These are phyloP conservation scores for Heliangelus exortis DNA, from an alignment of 2,797 vertebrate genomes.

Conservation along the genomic window DNA sequence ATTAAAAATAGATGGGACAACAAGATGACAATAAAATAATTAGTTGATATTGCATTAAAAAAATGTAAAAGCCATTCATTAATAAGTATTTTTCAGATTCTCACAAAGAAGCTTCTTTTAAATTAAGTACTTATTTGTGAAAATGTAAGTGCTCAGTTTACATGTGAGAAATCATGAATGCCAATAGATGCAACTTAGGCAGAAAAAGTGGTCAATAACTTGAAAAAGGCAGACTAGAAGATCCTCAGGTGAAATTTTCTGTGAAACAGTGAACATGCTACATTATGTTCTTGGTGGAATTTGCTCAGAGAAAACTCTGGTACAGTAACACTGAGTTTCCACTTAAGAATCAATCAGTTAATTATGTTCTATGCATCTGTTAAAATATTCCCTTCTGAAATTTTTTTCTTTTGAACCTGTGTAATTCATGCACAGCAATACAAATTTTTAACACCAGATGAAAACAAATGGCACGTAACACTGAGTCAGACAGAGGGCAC, in stretches of 20 bases:
- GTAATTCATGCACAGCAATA: background rate
- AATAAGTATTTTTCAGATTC: background rate
- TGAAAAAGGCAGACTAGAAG: background rate
- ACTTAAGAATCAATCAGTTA: background rate
- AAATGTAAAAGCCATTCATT: background rate
- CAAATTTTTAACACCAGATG: background rate
- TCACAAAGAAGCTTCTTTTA: background rate
- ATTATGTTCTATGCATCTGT: background rate
- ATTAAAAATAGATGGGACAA: background rate
- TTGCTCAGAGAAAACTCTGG: background rate
- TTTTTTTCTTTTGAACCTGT: background rate
- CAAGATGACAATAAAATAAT: background rate
- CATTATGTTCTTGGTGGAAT: background rate
- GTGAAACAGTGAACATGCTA: background rate
- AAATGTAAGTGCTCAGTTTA: accelerated
- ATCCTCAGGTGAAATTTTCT: background rate
- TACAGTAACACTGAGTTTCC: background rate
- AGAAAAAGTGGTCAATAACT: background rate
- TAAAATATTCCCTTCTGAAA: background rate
- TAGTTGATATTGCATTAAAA: background rate
- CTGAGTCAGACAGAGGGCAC: background rate
- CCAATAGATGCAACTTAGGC: background rate
- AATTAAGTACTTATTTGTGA: too few species aligned
- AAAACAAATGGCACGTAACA: background rate
- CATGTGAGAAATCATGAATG: background rate